Evolutionary conservation across 1,140 invertebrate species (phyloP), one percentile per base, ranked within the genome.

Genomic region (Epicauta chinensis): DNA sequence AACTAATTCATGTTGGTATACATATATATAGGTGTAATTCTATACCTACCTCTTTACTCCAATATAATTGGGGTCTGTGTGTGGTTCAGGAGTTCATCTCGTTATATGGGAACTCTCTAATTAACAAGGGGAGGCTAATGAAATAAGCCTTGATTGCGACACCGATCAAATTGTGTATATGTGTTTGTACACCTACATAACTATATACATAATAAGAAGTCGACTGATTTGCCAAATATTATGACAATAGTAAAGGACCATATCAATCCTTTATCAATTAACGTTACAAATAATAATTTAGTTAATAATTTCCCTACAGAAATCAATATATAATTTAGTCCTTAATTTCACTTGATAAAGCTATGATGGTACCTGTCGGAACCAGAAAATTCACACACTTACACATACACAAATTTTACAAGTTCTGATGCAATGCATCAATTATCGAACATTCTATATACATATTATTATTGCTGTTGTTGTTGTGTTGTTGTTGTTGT

Each of bases 111-210:
- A 53, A 46, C 50, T 23, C n/a, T 55, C 59, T 61, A 61, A 61
- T 61, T 61, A 61, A 61, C 59, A 61, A 61, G 59, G 50, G 56
- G 47, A 56, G n/a, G 53, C 56, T 61, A 61, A 61, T 61, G 56
- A 61, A 61, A 61, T 61, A 61, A 58, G 48, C 56, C 59, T 48
- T 59, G 59, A 61, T 61, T 61, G 59, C 59, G 55, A 58, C 59
- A 58, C 59, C 59, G 51, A 61, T 61, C 59, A 58, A 53, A 58
- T 43, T 44, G 54, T 45, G 46, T 56, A 51, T 51, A 56, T 54
- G 14, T 36, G 35, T 36, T 36, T 41, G 44, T 51, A 51, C 35
- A 14, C 23, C 45, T 17, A 39, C 52, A 47, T 45, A 50, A 16
- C 41, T 43, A 43, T n/a, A 41, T 38, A 15, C 39, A n/a, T n/a